A percentile compares a stretch with the other conserved stretches of the same genome.
phyloP scores from a whole-genome alignment of 2,888 invertebrate species.

The Halictus ligatus region DNA sequence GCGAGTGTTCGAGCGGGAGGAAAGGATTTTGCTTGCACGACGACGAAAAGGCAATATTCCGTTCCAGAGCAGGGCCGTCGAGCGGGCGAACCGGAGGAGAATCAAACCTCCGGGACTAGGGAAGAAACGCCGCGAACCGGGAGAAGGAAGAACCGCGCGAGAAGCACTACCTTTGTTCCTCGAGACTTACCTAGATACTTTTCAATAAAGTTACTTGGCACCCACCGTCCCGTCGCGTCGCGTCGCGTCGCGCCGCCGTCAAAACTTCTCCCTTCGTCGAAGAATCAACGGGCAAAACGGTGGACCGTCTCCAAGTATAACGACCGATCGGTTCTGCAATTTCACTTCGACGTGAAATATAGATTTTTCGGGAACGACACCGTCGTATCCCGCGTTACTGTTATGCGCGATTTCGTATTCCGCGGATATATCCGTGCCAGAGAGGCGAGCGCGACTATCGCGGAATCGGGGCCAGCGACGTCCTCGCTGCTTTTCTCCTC shows the following conservation, averaged over 20 bases:
- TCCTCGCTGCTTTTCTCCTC: constrained; percentile 8
- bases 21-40: constrained; percentile 74
- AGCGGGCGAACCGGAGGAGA: constrained; percentile 34
- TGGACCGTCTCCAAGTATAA: constrained; percentile 50
- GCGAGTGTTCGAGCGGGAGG: constrained; percentile 72
- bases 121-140: constrained; percentile 28
- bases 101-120: constrained; percentile 14
- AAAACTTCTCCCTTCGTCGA: constrained; percentile 58
- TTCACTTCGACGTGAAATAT: constrained; percentile 43
- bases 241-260: constrained; percentile 45
- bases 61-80: constrained; percentile 54
- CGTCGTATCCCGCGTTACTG: constrained; percentile 25
- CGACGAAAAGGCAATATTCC: constrained; percentile 74
- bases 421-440: constrained; percentile 43
- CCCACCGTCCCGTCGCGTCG: constrained; percentile 44
- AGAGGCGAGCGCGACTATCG: constrained; percentile 45
- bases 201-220: constrained; percentile 74
- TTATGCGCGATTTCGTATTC: constrained; percentile 54
- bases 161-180: constrained; percentile 67
- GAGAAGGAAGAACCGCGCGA: constrained; percentile 27
- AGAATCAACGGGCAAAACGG: constrained; percentile 37
- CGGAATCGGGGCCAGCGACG: constrained; percentile 12
- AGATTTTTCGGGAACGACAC: constrained; percentile 47
- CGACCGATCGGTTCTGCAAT: constrained; percentile 59
- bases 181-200: constrained; percentile 71